Conservation (phyloP, 2,797 vertebrate genomes). For the Scleropages formosus region DNA sequence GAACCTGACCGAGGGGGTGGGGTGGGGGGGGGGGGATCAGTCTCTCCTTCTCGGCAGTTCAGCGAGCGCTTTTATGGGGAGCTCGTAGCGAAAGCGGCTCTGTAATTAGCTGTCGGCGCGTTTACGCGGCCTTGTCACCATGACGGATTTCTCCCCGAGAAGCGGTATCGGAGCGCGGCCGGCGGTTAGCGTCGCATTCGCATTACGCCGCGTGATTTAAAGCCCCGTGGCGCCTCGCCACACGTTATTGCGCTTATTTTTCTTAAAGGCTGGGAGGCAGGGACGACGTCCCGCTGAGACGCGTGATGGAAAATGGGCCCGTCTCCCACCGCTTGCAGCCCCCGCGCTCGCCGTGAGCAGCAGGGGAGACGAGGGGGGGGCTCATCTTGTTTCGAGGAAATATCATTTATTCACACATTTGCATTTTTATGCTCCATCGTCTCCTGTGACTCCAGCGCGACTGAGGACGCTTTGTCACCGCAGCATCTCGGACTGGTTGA, state of each 20-base stretch:
- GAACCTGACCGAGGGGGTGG: background rate
- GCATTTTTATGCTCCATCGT: background rate
- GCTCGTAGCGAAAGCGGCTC: constrained; percentile 40
- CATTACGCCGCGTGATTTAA: constrained; percentile 22
- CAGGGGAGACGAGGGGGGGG: background rate
- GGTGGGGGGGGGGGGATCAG: background rate
- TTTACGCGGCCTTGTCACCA: constrained; percentile 31
- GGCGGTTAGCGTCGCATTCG: constrained; percentile 18
- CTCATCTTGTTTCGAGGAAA: constrained; percentile 14
- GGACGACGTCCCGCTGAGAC: constrained; percentile 1
- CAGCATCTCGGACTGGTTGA: background rate
- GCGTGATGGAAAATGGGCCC: constrained; percentile 6
- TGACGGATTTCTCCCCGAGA: constrained; percentile 13
- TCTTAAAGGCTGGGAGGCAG: background rate
- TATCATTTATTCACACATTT: constrained; percentile 18
- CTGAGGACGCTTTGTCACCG: background rate
- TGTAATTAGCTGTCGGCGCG: constrained; percentile 62
- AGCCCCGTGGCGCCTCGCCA: background rate
- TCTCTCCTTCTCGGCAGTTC: constrained; percentile 25
- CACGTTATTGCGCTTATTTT: constrained; percentile 15
- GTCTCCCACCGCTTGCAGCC: background rate
- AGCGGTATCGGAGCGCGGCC: background rate
- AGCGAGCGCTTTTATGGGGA: constrained; percentile 33
- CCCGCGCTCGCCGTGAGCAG: no score
- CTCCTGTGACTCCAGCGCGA: background rate